Evolutionary conservation across 1,140 invertebrate genomes (phyloP).

Genomic region (Potamilus streckersoni): DNA sequence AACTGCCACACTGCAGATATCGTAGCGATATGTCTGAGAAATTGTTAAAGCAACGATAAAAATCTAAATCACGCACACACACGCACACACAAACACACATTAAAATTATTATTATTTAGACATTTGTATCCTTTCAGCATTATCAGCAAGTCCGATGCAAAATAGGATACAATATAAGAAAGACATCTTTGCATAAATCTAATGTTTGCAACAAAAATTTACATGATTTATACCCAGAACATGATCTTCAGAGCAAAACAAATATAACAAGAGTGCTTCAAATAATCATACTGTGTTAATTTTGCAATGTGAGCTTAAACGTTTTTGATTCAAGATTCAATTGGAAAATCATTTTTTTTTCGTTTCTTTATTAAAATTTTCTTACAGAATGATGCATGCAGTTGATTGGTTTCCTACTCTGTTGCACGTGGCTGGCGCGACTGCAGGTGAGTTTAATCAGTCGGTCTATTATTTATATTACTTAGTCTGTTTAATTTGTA

Average conservation of each 20-base stretch:
- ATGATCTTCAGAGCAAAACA: not conserved
- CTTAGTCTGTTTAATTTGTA: too few relatives aligned
- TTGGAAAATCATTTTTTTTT: too few relatives aligned
- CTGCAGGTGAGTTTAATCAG: conserved; percentile 19
- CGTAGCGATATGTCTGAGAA: too few relatives aligned
- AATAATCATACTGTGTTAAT: too few relatives aligned
- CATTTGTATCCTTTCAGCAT: not conserved
- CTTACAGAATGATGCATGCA: conserved; percentile 22
- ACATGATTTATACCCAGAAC: not conserved
- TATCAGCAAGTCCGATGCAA: not conserved
- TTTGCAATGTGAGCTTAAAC: too few relatives aligned
- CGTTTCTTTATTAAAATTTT: not conserved
- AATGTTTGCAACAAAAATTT: not conserved
- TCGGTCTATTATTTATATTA: not conserved
- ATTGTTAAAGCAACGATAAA: too few relatives aligned
- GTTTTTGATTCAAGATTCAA: too few relatives aligned
- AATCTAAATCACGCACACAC: too few relatives aligned
- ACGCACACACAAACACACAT: too few relatives aligned
- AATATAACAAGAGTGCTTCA: too few relatives aligned
- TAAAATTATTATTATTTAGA: too few relatives aligned
- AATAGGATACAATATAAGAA: not conserved
- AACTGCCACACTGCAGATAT: too few relatives aligned
- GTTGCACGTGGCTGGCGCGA: conserved; percentile 5
- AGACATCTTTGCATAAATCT: not conserved
- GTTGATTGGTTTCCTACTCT: conserved; percentile 46